Evolutionary conservation across 2,888 invertebrate species (phyloP).

Genomic region (Lydus trimaculatus): DNA sequence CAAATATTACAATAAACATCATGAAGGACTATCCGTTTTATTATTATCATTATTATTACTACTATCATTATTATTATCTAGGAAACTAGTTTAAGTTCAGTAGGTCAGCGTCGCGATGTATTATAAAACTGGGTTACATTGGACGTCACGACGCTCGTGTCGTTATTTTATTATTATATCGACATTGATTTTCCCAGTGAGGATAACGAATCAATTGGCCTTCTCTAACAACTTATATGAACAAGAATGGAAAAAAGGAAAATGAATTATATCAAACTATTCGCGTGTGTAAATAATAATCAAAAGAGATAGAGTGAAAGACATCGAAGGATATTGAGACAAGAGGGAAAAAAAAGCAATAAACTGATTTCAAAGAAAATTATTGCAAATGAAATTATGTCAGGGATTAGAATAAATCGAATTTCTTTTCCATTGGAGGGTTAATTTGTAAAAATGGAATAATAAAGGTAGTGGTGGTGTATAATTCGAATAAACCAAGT

Average conservation of each 20-base stretch:
- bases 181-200: slow-evolving; percentile 47
- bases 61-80: slow-evolving; percentile 13
- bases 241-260: slow-evolving; percentile 24
- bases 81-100: slow-evolving; percentile 45
- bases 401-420: not conserved
- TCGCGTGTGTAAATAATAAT: not conserved
- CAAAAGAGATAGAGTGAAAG: too few relatives aligned
- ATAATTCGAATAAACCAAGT: not conserved
- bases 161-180: slow-evolving; percentile 28
- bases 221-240: slow-evolving; percentile 9
- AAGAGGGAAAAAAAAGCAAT: not conserved
- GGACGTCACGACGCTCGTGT: slow-evolving; percentile 45
- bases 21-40: not conserved
- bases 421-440: not conserved
- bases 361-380: not conserved
- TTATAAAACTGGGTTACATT: slow-evolving; percentile 40
- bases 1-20: not conserved
- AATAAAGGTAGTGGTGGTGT: too few relatives aligned
- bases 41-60: not conserved
- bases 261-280: not conserved
- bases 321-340: too few relatives aligned
- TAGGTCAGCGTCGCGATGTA: slow-evolving; percentile 44
- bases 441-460: not conserved
- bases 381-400: not conserved
- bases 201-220: slow-evolving; percentile 40